phyloP scores from a whole-genome alignment of 2,888 invertebrate species.

The Pachliopta kotzebuea region DNA sequence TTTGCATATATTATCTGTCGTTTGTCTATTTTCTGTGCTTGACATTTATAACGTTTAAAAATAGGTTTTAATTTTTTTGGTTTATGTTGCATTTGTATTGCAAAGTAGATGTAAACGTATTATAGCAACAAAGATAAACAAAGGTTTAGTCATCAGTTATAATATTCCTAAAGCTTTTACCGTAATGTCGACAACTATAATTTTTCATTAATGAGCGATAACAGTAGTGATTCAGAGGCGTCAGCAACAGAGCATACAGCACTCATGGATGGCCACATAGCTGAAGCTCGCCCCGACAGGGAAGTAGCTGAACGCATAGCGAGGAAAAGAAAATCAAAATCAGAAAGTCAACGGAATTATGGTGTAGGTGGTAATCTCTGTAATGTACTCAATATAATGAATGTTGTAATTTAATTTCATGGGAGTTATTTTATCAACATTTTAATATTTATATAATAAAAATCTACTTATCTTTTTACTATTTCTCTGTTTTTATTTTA shows the following conservation, averaged over 20 bases:
- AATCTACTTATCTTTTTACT: no score
- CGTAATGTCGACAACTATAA: constrained; percentile 32
- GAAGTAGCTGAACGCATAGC: constrained; percentile 76
- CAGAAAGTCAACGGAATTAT: constrained; percentile 73
- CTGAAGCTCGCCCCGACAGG: constrained; percentile 81
- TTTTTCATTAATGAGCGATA: constrained; percentile 66
- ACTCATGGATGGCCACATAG: constrained; percentile 92
- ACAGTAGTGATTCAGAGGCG: constrained; percentile 74
- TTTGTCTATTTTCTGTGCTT: constrained; percentile 1
- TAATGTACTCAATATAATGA: background rate
- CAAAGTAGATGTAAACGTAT: constrained; percentile 19
- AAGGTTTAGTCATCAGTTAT: background rate
- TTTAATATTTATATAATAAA: no score
- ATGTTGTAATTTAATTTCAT: background rate
- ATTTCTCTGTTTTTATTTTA: no score
- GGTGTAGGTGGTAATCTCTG: constrained; percentile 62
- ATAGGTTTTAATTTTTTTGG: constrained; percentile 18
- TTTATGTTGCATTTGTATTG: constrained; percentile 2
- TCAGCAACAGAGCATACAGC: constrained; percentile 87
- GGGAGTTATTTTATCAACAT: no score
- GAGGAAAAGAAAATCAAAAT: constrained; percentile 79
- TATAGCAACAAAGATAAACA: background rate
- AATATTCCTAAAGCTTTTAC: constrained; percentile 7
- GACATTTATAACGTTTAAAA: constrained; percentile 18
- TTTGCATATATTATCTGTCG: background rate